Base-by-base conservation (phyloP, 2,113 vertebrate genomes). In the Etheostoma spectabile region DNA sequence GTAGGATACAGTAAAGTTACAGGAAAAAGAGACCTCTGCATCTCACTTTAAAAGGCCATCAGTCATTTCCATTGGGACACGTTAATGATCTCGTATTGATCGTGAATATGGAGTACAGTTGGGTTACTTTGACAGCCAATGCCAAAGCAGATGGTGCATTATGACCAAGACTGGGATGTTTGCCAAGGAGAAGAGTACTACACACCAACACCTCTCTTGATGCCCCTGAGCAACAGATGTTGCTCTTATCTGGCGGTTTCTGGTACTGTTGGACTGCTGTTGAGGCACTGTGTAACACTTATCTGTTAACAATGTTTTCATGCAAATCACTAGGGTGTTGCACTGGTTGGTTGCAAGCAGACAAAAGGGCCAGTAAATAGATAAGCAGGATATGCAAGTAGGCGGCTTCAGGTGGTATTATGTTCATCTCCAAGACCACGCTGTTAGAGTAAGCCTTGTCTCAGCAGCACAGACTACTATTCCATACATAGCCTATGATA, bases 141-240 rank as follows among this genome's bases (percentile, higher is more conserved):
- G 61, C 52, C 14, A 61, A 67, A 51, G 62, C 93, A 94, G 90
- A 92, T 91, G 88, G 89, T 79, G 53, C 55, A 69, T 73, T 82
- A 87, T 78, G 74, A 75, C 56, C 62, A 61, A 76, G 78, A 85
- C 33, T 8, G 65, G 69, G 56, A 75, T 59, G 79, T 79, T 86
- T 88, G 83, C 88, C 83, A 88, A 81, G 61, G 61, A 72, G 45
- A 77, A 60, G 45, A 66, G 78, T 24, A 78, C 67, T 55, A 61
- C 67, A 79, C 52, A 77, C 52, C 59, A 67, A 67, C 88, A 89
- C 80, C 83, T 89, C 82, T 62, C 80, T n/a, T 51, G 63, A 88
- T 66, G 53, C 56, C 70, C 60, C 74, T 27, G 65, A 85, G 63
- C 76, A 92, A 80, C 92, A 93, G 88, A 93, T 89, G 89, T 84